Conservation (phyloP, 2,113 vertebrate species). For the Rhagologus leucostigma region DNA sequence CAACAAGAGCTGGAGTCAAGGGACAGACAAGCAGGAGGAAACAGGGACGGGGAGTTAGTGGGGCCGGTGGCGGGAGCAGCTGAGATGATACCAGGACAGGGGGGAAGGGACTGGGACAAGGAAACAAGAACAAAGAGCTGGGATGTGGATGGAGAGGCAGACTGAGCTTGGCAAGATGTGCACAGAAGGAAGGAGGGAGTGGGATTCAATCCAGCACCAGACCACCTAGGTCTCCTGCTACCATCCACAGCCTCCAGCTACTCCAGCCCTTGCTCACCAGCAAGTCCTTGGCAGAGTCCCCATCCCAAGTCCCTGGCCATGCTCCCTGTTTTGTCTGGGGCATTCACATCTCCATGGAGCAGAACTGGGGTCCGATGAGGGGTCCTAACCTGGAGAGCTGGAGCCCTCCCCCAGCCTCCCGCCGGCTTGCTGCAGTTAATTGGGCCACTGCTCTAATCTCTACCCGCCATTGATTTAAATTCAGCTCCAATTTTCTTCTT, state of each 20-base stretch:
- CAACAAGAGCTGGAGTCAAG: not conserved
- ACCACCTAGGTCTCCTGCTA: not conserved
- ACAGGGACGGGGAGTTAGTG: not conserved
- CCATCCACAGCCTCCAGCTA: not conserved
- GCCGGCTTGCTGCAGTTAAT: not conserved
- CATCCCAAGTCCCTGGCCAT: rapidly evolving
- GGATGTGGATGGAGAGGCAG: not conserved
- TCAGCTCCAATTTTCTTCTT: constrained; percentile 49
- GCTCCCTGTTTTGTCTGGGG: not conserved
- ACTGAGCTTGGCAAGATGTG: not conserved
- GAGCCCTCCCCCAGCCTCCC: not conserved
- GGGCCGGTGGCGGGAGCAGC: not conserved
- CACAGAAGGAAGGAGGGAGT: not conserved
- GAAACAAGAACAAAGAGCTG: not conserved
- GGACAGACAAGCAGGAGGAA: not conserved
- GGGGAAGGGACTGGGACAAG: not conserved
- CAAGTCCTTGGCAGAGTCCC: not conserved
- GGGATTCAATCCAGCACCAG: not conserved
- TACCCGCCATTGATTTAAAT: constrained; percentile 53
- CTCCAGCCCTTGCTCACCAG: not conserved
- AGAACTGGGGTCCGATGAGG: not conserved
- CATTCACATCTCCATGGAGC: not conserved
- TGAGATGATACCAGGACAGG: not conserved
- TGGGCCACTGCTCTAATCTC: constrained; percentile 18
- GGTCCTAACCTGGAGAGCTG: not conserved